Evolutionary conservation across 2,888 invertebrate genomes (phyloP).

Genomic region (Melinaea marsaeus): DNA sequence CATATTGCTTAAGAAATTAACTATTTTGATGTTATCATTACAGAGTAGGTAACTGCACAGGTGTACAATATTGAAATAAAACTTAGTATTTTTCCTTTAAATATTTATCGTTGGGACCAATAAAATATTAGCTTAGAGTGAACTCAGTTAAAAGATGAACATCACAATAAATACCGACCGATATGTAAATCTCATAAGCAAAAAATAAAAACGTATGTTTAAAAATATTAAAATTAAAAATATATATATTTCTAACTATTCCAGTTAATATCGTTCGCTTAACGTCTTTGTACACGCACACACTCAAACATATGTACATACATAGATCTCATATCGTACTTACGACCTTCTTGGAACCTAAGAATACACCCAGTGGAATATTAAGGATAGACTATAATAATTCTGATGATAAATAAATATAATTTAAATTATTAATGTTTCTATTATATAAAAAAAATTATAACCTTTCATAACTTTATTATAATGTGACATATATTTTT

Average conservation of each 20-base stretch:
- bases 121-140: no score
- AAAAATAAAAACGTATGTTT: neutral
- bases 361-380: slow-evolving; percentile 49
- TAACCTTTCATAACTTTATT: no score
- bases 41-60: neutral
- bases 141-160: neutral
- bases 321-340: slow-evolving; percentile 74
- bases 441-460: no score
- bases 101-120: neutral
- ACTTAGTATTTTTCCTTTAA: neutral
- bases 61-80: neutral
- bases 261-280: slow-evolving; percentile 21
- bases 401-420: slow-evolving; percentile 9
- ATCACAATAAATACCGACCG: slow-evolving; percentile 8
- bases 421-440: neutral
- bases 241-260: neutral
- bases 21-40: no score
- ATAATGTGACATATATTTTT: no score
- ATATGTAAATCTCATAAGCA: neutral
- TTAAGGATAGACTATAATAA: slow-evolving; percentile 25
- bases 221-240: no score
- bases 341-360: slow-evolving; percentile 65
- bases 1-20: neutral
- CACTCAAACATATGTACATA: slow-evolving; percentile 45
- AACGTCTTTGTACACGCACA: slow-evolving; percentile 45